These are phyloP conservation scores for Gallinago paraguaiae DNA, from an alignment of 2,113 vertebrate genomes.

Conservation along the genomic window DNA sequence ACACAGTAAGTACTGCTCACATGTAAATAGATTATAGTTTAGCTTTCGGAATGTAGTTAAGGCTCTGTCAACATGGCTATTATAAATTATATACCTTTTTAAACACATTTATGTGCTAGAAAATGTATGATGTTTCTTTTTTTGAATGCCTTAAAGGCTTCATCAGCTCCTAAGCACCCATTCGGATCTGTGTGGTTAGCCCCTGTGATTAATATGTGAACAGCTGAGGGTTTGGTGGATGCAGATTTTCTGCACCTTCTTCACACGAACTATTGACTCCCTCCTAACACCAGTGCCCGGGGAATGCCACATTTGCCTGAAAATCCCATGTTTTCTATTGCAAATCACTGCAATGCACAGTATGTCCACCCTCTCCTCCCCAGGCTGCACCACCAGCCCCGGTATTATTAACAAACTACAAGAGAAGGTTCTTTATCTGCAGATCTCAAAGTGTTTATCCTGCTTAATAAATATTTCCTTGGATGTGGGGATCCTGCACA, in stretches of 20 bases:
- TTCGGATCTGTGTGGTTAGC: slow-evolving; percentile 62
- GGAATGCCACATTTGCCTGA: accelerated
- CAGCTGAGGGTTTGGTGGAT: not conserved
- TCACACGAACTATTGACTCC: accelerated
- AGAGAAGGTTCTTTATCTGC: accelerated
- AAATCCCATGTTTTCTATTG: not conserved
- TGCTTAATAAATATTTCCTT: not conserved
- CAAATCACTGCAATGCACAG: accelerated
- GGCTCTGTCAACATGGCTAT: slow-evolving; percentile 32
- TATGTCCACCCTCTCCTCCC: not conserved
- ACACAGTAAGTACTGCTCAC: slow-evolving; percentile 44
- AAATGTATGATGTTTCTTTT: slow-evolving; percentile 44
- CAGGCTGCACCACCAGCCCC: not conserved
- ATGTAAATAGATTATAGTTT: slow-evolving; percentile 41
- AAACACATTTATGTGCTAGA: slow-evolving; percentile 53
- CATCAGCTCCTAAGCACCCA: slow-evolving; percentile 60
- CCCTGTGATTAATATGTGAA: slow-evolving; percentile 32
- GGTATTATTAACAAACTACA: not conserved
- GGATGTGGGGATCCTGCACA: accelerated
- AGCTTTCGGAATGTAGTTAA: slow-evolving; percentile 1
- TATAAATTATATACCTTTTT: slow-evolving; percentile 69
- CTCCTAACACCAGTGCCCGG: accelerated
- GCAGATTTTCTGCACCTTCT: not conserved
- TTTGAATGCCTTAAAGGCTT: slow-evolving; percentile 64
- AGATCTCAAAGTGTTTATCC: not conserved